These are phyloP conservation scores for Ectropis grisescens DNA, from an alignment of 1,140 invertebrate genomes.

Conservation along the genomic window DNA sequence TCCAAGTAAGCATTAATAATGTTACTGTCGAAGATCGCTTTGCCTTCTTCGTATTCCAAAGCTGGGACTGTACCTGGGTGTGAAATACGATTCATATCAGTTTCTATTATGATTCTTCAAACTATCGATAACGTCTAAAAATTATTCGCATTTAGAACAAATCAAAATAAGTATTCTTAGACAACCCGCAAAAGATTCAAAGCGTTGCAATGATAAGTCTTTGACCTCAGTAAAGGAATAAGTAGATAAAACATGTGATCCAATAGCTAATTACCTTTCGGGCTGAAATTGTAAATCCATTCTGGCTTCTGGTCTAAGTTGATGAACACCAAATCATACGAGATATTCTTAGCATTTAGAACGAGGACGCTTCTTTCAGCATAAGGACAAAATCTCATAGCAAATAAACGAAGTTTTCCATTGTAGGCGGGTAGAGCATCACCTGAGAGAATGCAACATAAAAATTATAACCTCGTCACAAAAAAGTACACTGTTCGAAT, in stretches of 20 bases:
- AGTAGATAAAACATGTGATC: too few species aligned
- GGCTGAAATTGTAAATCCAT: slow-evolving; percentile 79
- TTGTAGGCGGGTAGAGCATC: slow-evolving; percentile 39
- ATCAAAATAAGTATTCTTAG: too few species aligned
- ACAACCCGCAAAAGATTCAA: too few species aligned
- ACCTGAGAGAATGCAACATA: slow-evolving; percentile 22
- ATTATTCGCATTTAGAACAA: too few species aligned
- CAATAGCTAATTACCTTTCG: too few species aligned
- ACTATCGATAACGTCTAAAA: too few species aligned
- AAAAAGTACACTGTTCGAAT: too few species aligned
- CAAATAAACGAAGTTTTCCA: slow-evolving; percentile 85
- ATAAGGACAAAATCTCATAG: slow-evolving; percentile 93
- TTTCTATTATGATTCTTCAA: too few species aligned
- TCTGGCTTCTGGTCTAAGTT: slow-evolving; percentile 88
- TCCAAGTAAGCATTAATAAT: slow-evolving; percentile 89
- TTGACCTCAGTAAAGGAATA: too few species aligned
- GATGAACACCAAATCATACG: slow-evolving; percentile 87
- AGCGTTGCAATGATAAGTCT: too few species aligned
- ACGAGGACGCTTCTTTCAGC: slow-evolving; percentile 87
- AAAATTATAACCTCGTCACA: too few species aligned
- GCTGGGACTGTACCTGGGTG: slow-evolving; percentile 57
- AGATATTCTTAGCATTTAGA: slow-evolving; percentile 85
- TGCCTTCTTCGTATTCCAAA: slow-evolving; percentile 53
- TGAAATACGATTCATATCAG: too few species aligned
- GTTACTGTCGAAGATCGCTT: slow-evolving; percentile 53